Base-by-base conservation (phyloP, 2,797 vertebrate genomes). In the Gallinago solitaria region DNA sequence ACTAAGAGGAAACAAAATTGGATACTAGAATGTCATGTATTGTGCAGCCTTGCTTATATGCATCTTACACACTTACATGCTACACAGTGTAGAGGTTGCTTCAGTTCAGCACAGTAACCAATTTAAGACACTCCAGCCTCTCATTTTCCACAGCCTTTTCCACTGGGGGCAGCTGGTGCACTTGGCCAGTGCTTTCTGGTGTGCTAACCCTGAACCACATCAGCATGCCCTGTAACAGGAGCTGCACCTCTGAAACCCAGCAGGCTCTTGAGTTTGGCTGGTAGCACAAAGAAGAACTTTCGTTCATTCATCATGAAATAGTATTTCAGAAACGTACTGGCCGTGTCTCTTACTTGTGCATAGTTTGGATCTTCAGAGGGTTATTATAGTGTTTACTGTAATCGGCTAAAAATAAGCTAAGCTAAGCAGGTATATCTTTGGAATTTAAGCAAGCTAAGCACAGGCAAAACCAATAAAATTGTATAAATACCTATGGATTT, bases 141-240 rank as follows among this genome's bases (percentile, higher is more conserved):
- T 70, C 51, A 7, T 80, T 80, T 85, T 76, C 60, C 32, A 6
- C 54, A 73, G 41, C 14, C n/a, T 59, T 41, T 63, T n/a, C 4
- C 14, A 1, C 0, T 15, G 30, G 50, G 35, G 50, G 51, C 37
- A n/a, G 43, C 4, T 1, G 0, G 37, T 57, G 14, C 59, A 8
- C 2, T 9, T 47, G 65, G 37, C 19, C 24, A 9, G 32, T 30
- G 76, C 39, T 68, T 35, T 60, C 54, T 54, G 37, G 1, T 16
- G 16, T 65, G 39, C 69, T 54, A 16, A 10, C 56, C 51, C 54
- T 20, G 18, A 57, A 24, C 47, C 23, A 6, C n/a, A 7, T n/a
- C 71, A 18, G 14, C 30, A 0, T 0, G 0, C 41, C 23, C 32
- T 27, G 7, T 33, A 30, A 15, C 15, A 6, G 79, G n/a, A 51